phyloP scores from a whole-genome alignment of 2,888 invertebrate species.

The Yponomeuta sedellus region DNA sequence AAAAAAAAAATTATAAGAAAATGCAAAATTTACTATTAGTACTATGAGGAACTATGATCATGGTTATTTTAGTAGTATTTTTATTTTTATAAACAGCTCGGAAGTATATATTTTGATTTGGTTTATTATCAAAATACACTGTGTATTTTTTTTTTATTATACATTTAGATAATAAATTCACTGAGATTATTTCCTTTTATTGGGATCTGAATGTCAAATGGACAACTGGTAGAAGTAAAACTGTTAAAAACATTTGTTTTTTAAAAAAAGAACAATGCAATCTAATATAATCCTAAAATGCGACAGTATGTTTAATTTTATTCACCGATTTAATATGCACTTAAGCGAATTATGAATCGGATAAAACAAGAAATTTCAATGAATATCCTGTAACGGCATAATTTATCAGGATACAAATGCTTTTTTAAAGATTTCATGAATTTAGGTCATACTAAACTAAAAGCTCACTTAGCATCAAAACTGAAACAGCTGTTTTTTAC shows the following conservation, averaged over 20 bases:
- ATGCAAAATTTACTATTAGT: constrained; percentile 74
- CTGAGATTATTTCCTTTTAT: constrained; percentile 51
- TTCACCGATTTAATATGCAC: constrained; percentile 24
- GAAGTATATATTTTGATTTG: constrained; percentile 49
- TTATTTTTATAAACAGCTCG: constrained; percentile 15
- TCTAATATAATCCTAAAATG: constrained; percentile 20
- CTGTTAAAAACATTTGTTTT: neutral
- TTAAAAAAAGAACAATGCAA: constrained; percentile 5
- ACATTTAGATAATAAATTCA: constrained; percentile 44
- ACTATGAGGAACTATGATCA: constrained; percentile 74
- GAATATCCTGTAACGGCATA: neutral
- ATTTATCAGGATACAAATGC: neutral
- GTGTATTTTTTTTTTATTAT: constrained; percentile 43
- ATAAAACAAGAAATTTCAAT: neutral
- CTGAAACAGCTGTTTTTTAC: too few species aligned
- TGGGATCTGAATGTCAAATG: constrained; percentile 31
- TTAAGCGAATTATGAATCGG: constrained; percentile 34
- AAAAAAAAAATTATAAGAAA: constrained; percentile 45
- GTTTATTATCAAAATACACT: constrained; percentile 68
- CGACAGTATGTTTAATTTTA: constrained; percentile 25
- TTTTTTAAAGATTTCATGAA: neutral
- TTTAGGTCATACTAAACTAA: neutral
- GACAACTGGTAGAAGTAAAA: constrained; percentile 18
- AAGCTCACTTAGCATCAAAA: neutral
- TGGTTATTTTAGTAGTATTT: constrained; percentile 52